Evolutionary conservation across 2,888 invertebrate species (phyloP).

Genomic region (Amiota minor): DNA sequence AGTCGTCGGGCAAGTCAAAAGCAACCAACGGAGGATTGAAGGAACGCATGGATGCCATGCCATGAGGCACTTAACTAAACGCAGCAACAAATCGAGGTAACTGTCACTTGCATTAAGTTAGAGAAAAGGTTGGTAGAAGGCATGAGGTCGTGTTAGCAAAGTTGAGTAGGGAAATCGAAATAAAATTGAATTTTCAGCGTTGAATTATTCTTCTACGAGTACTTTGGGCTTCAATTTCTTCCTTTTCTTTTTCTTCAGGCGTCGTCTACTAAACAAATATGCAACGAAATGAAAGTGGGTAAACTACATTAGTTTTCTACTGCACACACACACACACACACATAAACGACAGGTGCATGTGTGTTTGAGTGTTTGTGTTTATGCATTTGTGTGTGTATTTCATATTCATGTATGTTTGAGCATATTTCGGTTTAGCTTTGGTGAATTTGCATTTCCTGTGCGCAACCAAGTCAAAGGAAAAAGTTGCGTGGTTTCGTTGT

Average conservation of each 20-base stretch:
- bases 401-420: not conserved
- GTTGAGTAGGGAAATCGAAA: slow-evolving; percentile 6
- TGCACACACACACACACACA: not conserved
- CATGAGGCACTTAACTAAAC: no score
- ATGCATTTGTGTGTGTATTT: not conserved
- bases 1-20: not conserved
- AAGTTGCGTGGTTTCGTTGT: not conserved
- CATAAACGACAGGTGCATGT: slow-evolving; percentile 14
- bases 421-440: not conserved
- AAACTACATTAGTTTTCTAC: slow-evolving; percentile 12
- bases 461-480: not conserved
- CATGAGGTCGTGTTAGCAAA: no score
- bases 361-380: not conserved
- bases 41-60: no score
- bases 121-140: no score
- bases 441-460: slow-evolving; percentile 20
- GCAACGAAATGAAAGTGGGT: not conserved
- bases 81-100: not conserved
- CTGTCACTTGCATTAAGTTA: slow-evolving; percentile 8
- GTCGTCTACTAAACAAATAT: slow-evolving; percentile 7
- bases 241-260: not conserved
- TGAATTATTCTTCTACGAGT: not conserved
- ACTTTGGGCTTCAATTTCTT: no score
- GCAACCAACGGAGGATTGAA: not conserved
- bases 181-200: slow-evolving; percentile 26